phyloP scores from a whole-genome alignment of 2,888 invertebrate species.

The Portevinia maculata region DNA sequence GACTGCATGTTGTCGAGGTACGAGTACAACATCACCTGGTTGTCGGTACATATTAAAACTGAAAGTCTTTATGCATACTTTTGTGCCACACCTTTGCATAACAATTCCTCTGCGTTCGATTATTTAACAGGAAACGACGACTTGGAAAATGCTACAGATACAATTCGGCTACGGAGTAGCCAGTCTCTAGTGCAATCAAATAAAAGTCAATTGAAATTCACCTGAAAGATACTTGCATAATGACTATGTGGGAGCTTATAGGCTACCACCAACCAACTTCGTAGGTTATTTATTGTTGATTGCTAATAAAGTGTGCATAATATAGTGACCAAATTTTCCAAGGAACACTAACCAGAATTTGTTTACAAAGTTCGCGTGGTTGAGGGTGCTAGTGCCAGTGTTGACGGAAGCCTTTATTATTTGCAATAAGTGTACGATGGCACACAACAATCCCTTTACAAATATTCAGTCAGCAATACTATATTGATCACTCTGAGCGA shows the following conservation, averaged over 20 bases:
- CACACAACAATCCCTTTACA: slow-evolving; percentile 17
- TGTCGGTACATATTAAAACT: slow-evolving; percentile 34
- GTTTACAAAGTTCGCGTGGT: slow-evolving; percentile 8
- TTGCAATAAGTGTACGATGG: slow-evolving; percentile 32
- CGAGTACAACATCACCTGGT: slow-evolving; percentile 1
- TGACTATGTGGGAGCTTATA: not conserved
- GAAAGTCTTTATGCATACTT: slow-evolving; percentile 3
- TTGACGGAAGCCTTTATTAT: slow-evolving; percentile 50
- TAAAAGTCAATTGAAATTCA: slow-evolving; percentile 69
- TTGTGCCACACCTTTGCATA: slow-evolving; percentile 53
- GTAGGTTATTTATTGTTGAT: slow-evolving; percentile 22
- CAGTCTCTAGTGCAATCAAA: slow-evolving; percentile 50
- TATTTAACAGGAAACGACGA: slow-evolving; percentile 69
- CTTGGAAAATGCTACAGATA: slow-evolving; percentile 61
- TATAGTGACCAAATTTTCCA: slow-evolving; percentile 26
- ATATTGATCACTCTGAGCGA: slow-evolving; percentile 48
- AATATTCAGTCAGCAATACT: slow-evolving; percentile 9
- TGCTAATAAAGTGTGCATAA: slow-evolving; percentile 4
- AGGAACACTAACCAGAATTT: slow-evolving; percentile 39
- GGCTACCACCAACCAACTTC: not conserved
- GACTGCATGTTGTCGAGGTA: too few species aligned
- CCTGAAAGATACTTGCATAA: slow-evolving; percentile 59
- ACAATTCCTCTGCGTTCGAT: slow-evolving; percentile 46
- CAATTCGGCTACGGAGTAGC: slow-evolving; percentile 18
- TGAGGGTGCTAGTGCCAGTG: not conserved